Percentiles rank a stretch among this genome's conserved stretches.
Conservation (phyloP, 2,888 invertebrate genomes). For the Agrochola lota region DNA sequence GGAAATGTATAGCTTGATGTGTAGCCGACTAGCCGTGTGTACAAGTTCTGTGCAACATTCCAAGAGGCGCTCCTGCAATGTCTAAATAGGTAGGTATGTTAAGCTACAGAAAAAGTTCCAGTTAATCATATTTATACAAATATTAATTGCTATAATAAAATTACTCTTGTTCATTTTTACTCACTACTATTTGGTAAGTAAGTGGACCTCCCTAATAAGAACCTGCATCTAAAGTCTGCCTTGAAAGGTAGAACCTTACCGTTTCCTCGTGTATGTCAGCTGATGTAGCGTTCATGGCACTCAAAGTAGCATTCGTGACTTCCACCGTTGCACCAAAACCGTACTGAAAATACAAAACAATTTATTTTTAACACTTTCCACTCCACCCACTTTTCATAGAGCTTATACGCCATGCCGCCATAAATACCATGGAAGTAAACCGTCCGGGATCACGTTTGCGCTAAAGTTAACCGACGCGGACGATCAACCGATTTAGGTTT, state of each 20-base stretch:
- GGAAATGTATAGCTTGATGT: too few relatives aligned
- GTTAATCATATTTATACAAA: background rate
- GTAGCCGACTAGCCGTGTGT: background rate
- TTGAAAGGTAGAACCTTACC: constrained; percentile 40
- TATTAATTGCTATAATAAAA: background rate
- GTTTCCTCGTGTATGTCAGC: constrained; percentile 27
- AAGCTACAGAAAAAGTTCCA: background rate
- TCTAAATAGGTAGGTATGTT: background rate
- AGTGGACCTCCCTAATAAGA: background rate
- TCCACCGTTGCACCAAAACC: constrained; percentile 31
- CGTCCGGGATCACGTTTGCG: too few relatives aligned
- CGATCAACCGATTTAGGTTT: too few relatives aligned
- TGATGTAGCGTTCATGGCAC: constrained; percentile 42
- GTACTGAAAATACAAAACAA: constrained; percentile 31
- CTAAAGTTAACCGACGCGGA: too few relatives aligned
- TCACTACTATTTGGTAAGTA: background rate
- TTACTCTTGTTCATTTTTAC: background rate
- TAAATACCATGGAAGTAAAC: too few relatives aligned
- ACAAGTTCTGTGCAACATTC: background rate
- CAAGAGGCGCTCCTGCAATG: background rate
- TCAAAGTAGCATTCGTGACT: constrained; percentile 32
- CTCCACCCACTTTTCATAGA: too few relatives aligned
- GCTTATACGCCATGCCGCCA: too few relatives aligned
- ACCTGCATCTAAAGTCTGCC: background rate
- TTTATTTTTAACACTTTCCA: too few relatives aligned